phyloP scores from a whole-genome alignment of 2,797 vertebrate genomes.

The Molothrus aeneus region DNA sequence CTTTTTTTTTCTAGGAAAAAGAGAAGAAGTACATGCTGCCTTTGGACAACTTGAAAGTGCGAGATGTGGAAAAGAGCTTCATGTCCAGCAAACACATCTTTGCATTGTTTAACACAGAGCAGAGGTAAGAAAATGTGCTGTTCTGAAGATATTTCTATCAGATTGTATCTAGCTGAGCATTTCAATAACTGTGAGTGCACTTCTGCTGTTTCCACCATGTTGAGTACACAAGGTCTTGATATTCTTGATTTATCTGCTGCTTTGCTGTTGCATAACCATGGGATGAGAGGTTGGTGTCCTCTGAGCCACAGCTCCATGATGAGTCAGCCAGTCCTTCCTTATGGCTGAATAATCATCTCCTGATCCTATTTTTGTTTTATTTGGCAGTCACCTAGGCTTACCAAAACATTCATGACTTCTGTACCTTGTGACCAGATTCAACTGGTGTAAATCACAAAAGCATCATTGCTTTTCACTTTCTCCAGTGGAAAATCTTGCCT shows the following conservation, averaged over 20 bases:
- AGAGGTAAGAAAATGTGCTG: constrained; percentile 82
- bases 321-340: constrained; percentile 28
- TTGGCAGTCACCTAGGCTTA: constrained; percentile 45
- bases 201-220: not conserved
- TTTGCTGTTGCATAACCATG: constrained; percentile 5
- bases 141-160: not conserved
- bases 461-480: constrained; percentile 7
- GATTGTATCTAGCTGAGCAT: not conserved
- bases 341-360: constrained; percentile 42
- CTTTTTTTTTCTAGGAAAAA: constrained; percentile 86
- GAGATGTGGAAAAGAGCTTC: constrained; percentile 96
- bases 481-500: constrained; percentile 37
- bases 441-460: constrained; percentile 28
- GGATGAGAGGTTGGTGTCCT: not conserved
- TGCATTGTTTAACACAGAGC: constrained; percentile 92
- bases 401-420: constrained; percentile 53
- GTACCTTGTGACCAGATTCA: constrained; percentile 54
- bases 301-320: not conserved
- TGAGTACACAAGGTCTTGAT: not conserved
- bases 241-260: not conserved
- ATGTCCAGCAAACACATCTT: constrained; percentile 95
- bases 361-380: constrained; percentile 43
- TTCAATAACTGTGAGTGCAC: not conserved
- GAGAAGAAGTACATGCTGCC: constrained; percentile 99
- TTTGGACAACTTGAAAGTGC: constrained; percentile 94